Evolutionary conservation across 1,140 invertebrate genomes (phyloP).

Genomic region (Aphelenchoides fujianensis): DNA sequence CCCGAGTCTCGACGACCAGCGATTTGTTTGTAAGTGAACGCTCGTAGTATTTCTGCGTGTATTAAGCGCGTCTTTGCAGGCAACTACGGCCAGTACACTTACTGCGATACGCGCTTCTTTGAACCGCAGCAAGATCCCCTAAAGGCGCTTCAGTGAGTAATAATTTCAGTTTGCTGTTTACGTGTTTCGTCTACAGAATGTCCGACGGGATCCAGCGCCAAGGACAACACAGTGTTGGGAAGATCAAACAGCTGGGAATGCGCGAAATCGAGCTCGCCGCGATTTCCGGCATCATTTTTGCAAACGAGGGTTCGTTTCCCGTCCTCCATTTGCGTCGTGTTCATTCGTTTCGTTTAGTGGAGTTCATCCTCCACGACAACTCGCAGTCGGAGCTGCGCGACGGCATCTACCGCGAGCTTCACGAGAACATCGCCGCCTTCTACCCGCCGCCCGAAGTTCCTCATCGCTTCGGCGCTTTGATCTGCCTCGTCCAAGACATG

Average conservation of each 20-base stretch:
- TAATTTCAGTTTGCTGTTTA: no score
- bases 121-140: neutral
- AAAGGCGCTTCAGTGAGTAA: neutral
- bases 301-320: constrained; percentile 5
- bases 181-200: neutral
- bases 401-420: neutral
- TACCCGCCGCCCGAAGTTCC: constrained; percentile 2
- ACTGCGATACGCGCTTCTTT: neutral
- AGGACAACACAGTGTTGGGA: neutral
- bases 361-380: neutral
- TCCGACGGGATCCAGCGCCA: neutral
- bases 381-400: neutral
- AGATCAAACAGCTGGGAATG: neutral
- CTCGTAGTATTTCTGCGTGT: no score
- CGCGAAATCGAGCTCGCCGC: constrained; percentile 1
- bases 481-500: constrained; percentile 4
- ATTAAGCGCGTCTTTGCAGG: no score
- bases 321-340: neutral
- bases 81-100: neutral
- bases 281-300: neutral
- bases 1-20: neutral
- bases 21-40: constrained; percentile 1
- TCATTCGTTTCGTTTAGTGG: neutral
- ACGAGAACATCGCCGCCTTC: neutral
- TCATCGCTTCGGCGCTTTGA: neutral